phyloP scores from a whole-genome alignment of 2,113 vertebrate species.

The Myotis yumanensis region DNA sequence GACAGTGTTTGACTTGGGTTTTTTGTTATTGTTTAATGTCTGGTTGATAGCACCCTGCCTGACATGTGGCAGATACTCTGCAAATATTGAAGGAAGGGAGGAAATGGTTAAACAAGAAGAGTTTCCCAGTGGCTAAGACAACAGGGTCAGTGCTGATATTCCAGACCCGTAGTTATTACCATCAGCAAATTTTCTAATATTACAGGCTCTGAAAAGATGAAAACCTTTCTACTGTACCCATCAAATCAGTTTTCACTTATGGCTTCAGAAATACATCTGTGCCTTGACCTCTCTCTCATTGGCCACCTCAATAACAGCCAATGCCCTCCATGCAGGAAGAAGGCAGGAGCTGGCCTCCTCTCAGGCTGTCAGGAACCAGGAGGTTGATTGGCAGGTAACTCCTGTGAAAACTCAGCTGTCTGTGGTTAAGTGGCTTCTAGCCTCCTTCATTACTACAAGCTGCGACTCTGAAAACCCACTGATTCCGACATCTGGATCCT shows the following conservation, averaged over 20 bases:
- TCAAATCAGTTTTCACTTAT: background rate
- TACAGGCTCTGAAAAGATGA: background rate
- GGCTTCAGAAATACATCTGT: background rate
- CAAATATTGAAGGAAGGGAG: background rate
- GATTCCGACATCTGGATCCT: slow-evolving; percentile 60
- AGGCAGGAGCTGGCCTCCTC: background rate
- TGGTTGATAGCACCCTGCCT: background rate
- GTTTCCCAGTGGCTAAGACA: background rate
- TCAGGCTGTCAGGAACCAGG: background rate
- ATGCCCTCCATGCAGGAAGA: background rate
- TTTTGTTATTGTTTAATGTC: background rate
- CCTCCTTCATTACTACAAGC: slow-evolving; percentile 15
- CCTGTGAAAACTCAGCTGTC: background rate
- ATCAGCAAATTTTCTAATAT: slow-evolving; percentile 4
- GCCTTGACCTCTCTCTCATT: background rate
- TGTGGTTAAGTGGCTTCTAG: background rate
- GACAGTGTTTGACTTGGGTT: background rate
- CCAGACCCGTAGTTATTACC: background rate
- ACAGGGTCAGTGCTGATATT: background rate
- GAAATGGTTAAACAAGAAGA: background rate
- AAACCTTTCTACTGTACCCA: background rate
- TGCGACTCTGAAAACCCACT: slow-evolving; percentile 42
- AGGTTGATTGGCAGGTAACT: background rate
- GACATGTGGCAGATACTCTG: background rate
- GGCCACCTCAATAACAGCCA: background rate